Evolutionary conservation across 1,140 invertebrate species (phyloP), one percentile per base, ranked within the genome.

Genomic region (Drosophila oshimai): DNA sequence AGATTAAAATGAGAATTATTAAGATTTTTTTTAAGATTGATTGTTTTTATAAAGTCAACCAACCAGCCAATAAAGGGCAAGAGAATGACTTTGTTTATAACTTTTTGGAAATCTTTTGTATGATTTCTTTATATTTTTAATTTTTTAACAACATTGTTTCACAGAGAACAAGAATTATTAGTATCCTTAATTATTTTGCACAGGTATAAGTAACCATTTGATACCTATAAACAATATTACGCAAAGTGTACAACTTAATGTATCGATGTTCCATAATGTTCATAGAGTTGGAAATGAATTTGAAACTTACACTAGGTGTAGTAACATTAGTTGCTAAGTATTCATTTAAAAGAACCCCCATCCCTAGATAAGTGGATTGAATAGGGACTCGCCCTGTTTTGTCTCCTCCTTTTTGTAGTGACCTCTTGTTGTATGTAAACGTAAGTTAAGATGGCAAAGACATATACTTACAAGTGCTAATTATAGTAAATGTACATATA

Each of bases 241-340:
- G 41, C 49, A 67, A 22, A 68, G 31, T 65, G 70, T 65, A 74
- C 62, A 81, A 81, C 29, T 62, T 54, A 77, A 50, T 50, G 53
- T 46, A 61, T 28, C n/a, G 26, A 41, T 46, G 41, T 55, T 55
- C 28, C 15, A 28, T 9, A 44, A 39, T 50, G 39, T 51, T 70
- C 29, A 24, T 42, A 46, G 41, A 62, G 42, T 58, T 74, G 62
- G 7, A 51, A 26, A 46, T 58, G 51, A 39, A 24, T 58, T 39
- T 31, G 15, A 58, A n/a, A 34, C 44, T 41, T 42, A 58, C 36
- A 26, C 51, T 60, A 61, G 74, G 55, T 54, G 37, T 74, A 81
- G 71, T 71, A 54, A 54, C 74, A 76, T 54, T 86, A 76, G 57
- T 53, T 73, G 44, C 22, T 80, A 80, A 86, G 75, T 69, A 62